Evolutionary conservation across 2,113 vertebrate genomes (phyloP).

Genomic region (Pseudolaguvia tuberculata): DNA sequence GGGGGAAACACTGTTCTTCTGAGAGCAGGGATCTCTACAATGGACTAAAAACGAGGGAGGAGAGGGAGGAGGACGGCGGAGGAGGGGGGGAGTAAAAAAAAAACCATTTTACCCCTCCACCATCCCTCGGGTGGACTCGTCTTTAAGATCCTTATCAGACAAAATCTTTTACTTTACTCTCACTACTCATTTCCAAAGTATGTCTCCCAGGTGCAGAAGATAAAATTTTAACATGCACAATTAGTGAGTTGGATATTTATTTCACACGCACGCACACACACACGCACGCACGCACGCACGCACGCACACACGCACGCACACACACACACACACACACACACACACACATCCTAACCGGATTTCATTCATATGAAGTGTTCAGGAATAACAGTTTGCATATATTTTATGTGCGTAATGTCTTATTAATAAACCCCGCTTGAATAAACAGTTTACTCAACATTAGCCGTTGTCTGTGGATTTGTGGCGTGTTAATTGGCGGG

Average conservation of each 20-base stretch:
- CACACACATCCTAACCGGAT: background rate
- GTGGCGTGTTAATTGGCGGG: conserved; percentile 54
- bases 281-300: background rate
- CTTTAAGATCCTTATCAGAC: conserved; percentile 29
- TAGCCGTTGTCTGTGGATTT: conserved; percentile 44
- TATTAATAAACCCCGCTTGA: conserved; percentile 22
- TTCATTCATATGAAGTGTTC: background rate
- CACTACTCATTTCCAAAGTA: background rate
- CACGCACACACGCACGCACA: no score
- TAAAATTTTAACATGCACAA: background rate
- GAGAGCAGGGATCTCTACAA: conserved; percentile 68
- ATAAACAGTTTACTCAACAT: conserved; percentile 37
- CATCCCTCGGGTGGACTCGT: background rate
- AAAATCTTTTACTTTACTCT: conserved; percentile 30
- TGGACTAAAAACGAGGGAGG: conserved; percentile 60
- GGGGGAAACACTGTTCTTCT: conserved; percentile 50
- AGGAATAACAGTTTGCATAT: no score
- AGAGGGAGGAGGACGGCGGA: conserved; percentile 49
- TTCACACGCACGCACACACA: background rate
- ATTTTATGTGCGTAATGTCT: background rate
- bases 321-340: no score
- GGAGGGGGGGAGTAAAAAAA: conserved; percentile 33
- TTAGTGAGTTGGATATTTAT: background rate
- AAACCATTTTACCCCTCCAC: conserved; percentile 37
- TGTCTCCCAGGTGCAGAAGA: background rate